Evolutionary conservation across 2,113 vertebrate species (phyloP).

Genomic region (Antechinus stuartii): DNA sequence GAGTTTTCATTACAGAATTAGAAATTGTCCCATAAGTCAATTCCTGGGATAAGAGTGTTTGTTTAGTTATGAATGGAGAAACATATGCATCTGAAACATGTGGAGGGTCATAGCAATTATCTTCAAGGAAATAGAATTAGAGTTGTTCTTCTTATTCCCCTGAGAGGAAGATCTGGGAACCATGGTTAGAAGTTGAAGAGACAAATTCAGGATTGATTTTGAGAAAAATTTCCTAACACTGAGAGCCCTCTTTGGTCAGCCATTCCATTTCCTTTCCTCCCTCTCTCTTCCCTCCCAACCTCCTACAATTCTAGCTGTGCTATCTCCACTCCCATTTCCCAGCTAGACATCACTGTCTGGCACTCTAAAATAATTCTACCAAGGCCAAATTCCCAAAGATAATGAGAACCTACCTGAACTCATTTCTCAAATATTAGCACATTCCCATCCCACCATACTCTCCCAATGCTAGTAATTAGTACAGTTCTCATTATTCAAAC

Average conservation of each 20-base stretch:
- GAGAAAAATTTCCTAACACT: too few relatives aligned
- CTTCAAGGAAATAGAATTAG: too few relatives aligned
- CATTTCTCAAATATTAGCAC: neutral
- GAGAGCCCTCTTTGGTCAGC: too few relatives aligned
- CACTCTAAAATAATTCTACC: neutral
- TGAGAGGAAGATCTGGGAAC: too few relatives aligned
- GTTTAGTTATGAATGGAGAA: neutral
- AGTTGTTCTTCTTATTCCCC: too few relatives aligned
- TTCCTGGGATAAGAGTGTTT: neutral
- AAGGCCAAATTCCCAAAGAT: neutral
- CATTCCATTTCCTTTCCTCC: too few relatives aligned
- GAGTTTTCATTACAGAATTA: neutral
- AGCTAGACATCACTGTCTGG: neutral
- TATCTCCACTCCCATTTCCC: neutral
- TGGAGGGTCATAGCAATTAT: too few relatives aligned
- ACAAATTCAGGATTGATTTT: too few relatives aligned
- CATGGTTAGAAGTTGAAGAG: too few relatives aligned
- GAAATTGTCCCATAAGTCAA: neutral
- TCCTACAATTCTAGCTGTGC: neutral
- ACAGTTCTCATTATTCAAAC: neutral
- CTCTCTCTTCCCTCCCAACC: too few relatives aligned
- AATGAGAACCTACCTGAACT: neutral
- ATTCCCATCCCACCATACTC: neutral
- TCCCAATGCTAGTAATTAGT: neutral
- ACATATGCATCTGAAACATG: neutral